Conservation (phyloP, 1,140 invertebrate genomes). For the Amyelois transitella region DNA sequence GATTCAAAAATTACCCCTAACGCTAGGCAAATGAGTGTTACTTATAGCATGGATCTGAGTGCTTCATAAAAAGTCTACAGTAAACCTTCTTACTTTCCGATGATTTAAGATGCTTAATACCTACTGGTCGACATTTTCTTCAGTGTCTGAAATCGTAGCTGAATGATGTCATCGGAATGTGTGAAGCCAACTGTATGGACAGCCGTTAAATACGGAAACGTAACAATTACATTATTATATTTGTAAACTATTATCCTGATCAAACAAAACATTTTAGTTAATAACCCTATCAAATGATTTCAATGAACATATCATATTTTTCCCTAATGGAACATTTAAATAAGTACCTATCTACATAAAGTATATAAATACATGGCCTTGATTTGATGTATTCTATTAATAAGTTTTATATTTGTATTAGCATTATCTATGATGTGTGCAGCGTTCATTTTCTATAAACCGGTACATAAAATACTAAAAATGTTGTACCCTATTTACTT, state of each 20-base stretch:
- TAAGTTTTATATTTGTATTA: too few relatives aligned
- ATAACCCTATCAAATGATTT: too few relatives aligned
- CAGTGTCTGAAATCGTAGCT: neutral
- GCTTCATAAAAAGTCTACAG: conserved; percentile 12
- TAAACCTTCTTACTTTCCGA: neutral
- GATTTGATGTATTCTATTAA: too few relatives aligned
- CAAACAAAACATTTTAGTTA: neutral
- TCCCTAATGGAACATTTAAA: neutral
- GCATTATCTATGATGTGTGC: too few relatives aligned
- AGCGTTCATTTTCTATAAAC: too few relatives aligned
- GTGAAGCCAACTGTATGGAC: neutral
- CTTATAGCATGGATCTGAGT: conserved; percentile 61
- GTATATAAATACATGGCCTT: too few relatives aligned
- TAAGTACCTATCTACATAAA: too few relatives aligned
- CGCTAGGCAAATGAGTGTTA: conserved; percentile 62
- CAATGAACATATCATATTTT: too few relatives aligned
- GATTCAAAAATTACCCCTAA: conserved; percentile 46
- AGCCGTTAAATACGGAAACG: neutral
- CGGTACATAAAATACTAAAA: too few relatives aligned
- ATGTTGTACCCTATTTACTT: too few relatives aligned
- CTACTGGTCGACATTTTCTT: neutral
- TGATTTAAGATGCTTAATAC: neutral
- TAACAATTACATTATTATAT: neutral
- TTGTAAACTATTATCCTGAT: neutral
- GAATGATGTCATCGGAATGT: neutral